phyloP scores from a whole-genome alignment of 2,113 vertebrate species.

The human region GRCh38 chr7:6110501-6111000 shows the following conservation, averaged over 20 bases:
- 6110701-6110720: not conserved
- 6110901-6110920: not conserved
- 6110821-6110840: not conserved
- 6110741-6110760: not conserved
- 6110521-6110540: not conserved
- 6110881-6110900: not conserved
- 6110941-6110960: not conserved
- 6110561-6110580: slow-evolving; percentile 18
- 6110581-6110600: not conserved
- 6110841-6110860: not conserved
- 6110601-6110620: not conserved
- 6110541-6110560: not conserved
- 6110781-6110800: not conserved
- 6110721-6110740: not conserved
- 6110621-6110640: slow-evolving; percentile 36
- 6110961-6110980: not conserved
- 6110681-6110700: slow-evolving; percentile 13
- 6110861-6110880: not conserved
- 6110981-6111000: slow-evolving; percentile 8
- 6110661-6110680: slow-evolving; percentile 24
- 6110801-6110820: not conserved
- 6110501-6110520: not conserved
- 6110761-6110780: not conserved
- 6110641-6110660: slow-evolving; percentile 40
- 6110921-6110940: not conserved